Evolutionary conservation across 2,888 invertebrate genomes (phyloP).

Genomic region (Tanytarsus gracilentus): DNA sequence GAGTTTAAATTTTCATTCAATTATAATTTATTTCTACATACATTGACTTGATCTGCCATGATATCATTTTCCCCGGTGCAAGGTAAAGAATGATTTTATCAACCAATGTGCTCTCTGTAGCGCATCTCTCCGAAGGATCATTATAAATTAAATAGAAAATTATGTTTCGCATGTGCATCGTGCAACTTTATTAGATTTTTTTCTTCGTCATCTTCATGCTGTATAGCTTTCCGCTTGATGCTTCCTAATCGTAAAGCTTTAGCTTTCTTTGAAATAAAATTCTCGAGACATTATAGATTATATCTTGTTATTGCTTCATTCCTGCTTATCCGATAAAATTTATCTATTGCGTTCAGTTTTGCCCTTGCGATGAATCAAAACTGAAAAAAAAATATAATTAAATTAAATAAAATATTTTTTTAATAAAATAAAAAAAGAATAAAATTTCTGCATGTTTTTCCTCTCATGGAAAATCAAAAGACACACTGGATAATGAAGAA

Average conservation of each 20-base stretch:
- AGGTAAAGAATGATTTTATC: background rate
- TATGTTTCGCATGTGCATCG: background rate
- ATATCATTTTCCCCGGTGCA: background rate
- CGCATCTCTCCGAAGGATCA: background rate
- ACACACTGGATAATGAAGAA: too few species aligned
- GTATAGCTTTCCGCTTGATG: background rate
- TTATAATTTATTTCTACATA: constrained; percentile 20
- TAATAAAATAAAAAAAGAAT: too few species aligned
- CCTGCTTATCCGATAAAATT: too few species aligned
- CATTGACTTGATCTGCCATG: too few species aligned
- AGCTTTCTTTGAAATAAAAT: background rate
- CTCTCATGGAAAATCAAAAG: too few species aligned
- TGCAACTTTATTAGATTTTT: background rate
- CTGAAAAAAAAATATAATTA: too few species aligned
- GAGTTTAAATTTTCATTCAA: constrained; percentile 24
- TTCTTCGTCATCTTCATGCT: background rate
- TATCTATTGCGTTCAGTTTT: too few species aligned
- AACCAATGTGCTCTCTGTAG: background rate
- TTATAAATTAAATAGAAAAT: constrained; percentile 23
- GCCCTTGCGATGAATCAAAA: too few species aligned
- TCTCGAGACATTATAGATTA: too few species aligned
- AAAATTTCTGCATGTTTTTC: too few species aligned
- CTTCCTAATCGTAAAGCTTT: background rate
- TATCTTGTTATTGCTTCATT: too few species aligned
- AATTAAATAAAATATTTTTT: too few species aligned